These are phyloP conservation scores for Lacerta viridis DNA, from an alignment of 2,797 vertebrate species.

Conservation along the genomic window DNA sequence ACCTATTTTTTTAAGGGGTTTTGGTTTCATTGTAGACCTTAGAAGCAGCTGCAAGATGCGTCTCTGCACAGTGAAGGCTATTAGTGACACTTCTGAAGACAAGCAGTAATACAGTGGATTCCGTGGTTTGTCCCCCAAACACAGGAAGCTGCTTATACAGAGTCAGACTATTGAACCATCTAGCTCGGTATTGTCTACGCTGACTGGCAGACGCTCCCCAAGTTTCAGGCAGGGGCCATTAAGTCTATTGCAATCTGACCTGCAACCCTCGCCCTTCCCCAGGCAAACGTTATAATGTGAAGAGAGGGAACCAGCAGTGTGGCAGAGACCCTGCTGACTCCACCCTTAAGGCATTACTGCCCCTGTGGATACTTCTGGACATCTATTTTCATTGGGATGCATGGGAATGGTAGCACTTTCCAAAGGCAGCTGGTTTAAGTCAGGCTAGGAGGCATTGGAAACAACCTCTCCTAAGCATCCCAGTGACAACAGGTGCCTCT, in stretches of 20 bases:
- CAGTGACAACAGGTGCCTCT: too few relatives aligned
- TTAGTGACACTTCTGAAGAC: not conserved
- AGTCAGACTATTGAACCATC: too few relatives aligned
- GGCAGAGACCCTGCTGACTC: too few relatives aligned
- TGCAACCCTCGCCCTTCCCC: not conserved
- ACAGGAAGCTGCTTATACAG: too few relatives aligned
- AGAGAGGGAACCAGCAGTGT: not conserved
- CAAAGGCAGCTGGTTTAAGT: not conserved
- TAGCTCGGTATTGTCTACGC: too few relatives aligned
- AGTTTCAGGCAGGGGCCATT: too few relatives aligned
- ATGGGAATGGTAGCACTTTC: not conserved
- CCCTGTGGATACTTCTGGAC: too few relatives aligned
- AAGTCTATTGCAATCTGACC: not conserved
- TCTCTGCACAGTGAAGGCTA: not conserved
- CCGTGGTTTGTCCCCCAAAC: not conserved
- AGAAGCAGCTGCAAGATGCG: not conserved
- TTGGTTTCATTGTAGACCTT: not conserved
- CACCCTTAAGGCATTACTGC: too few relatives aligned
- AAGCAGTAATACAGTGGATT: too few relatives aligned
- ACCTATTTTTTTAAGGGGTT: not conserved
- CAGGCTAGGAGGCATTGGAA: not conserved
- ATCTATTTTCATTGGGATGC: not conserved
- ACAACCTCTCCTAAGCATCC: not conserved
- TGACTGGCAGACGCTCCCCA: too few relatives aligned
- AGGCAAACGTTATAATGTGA: not conserved